Evolutionary conservation across 1,140 invertebrate species (phyloP), one percentile per base, ranked within the genome.

Genomic region (Achroia grisella): DNA sequence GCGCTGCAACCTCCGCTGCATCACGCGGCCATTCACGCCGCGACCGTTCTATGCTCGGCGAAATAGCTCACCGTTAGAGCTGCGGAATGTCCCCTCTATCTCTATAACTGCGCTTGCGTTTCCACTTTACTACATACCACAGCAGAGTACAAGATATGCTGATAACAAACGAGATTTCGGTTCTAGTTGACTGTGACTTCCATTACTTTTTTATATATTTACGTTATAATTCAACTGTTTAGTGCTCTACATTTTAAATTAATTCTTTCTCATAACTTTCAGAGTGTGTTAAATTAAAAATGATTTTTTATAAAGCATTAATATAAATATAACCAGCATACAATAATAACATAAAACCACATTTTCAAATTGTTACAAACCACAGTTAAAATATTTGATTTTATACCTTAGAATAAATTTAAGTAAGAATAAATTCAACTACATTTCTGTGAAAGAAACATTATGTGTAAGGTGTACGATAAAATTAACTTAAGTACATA

Each of bases 1-100:
- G 62, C 65, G 58, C 61, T 53, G 56, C 76, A 75, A 63, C 70
- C 62, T 70, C 56, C 69, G 69, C 62, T 77, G 74, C 74, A 79
- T 75, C 71, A 62, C 70, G 64, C 77, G 77, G 74, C 77, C 80
- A 80, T 80, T 80, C 77, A 81, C 76, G 74, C 65, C 56, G 70
- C 51, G 59, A 51, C 63, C 62, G 62, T 65, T 58, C 51, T 59
- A 74, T 68, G 62, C 63, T 68, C 72, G 65, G 80, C 80, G 71
- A 84, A 84, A 81, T 84, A 80, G 70, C 71, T 81, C 71, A 80
- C 80, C 80, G 80, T 84, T 84, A 84, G 62, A 66, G 58, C 60
- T 61, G 69, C 64, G 77, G 76, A 79, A 80, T 77, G 75, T 62
- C 62, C 62, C 66, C 63, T 71, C 77, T 75, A 78, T 70, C 71